Evolutionary conservation across 2,113 vertebrate genomes (phyloP).

Genomic region (Brienomyrus longianalis): DNA sequence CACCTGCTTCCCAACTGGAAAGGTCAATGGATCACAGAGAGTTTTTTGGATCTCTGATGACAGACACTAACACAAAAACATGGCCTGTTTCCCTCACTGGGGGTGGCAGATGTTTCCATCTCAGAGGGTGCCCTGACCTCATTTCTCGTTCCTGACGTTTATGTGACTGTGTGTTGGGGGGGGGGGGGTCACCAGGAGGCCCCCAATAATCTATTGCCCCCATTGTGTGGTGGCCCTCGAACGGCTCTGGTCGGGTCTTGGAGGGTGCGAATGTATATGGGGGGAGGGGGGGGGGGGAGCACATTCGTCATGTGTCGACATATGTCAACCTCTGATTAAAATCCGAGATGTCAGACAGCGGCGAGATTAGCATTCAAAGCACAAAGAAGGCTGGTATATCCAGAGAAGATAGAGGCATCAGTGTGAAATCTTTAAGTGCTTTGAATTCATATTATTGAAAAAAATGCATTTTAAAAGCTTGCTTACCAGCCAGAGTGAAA

Average conservation of each 20-base stretch:
- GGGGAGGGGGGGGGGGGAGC: background rate
- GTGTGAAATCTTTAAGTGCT: background rate
- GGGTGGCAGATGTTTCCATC: conserved; percentile 31
- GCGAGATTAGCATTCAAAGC: background rate
- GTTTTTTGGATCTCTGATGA: conserved; percentile 10
- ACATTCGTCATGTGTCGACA: background rate
- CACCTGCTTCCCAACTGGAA: background rate
- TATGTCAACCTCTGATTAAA: background rate
- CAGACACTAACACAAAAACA: conserved; percentile 13
- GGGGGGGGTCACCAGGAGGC: background rate
- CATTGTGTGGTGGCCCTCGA: background rate
- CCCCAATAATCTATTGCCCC: background rate
- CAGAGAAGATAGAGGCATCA: background rate
- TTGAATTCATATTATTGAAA: background rate
- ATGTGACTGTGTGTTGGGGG: conserved; percentile 29
- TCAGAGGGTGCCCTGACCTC: conserved; percentile 42
- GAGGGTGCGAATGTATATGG: background rate
- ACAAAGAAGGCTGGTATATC: background rate
- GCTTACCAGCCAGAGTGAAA: background rate
- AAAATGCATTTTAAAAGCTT: background rate
- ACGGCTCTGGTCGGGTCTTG: background rate
- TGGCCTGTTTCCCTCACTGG: conserved; percentile 8
- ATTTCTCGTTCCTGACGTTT: conserved; percentile 35
- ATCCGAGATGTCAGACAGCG: background rate
- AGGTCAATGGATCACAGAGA: conserved; percentile 19